A percentile compares a stretch with the other conserved stretches of the same genome.
Evolutionary conservation across 2,797 vertebrate genomes (phyloP).

Genomic region (Squalus acanthias): DNA sequence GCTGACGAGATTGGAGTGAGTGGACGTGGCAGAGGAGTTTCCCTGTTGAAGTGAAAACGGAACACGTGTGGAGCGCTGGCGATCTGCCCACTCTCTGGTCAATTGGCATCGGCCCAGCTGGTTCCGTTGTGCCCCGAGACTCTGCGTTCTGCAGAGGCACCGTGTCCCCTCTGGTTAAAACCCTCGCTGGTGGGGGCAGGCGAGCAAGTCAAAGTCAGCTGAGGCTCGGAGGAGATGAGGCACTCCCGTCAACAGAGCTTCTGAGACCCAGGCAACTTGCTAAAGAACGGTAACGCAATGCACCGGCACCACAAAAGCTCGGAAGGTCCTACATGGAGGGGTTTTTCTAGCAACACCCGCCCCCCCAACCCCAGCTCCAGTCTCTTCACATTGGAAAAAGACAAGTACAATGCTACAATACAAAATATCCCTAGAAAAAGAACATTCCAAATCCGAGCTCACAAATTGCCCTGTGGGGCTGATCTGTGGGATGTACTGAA

Average conservation of each 20-base stretch:
- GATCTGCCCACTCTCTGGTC: neutral
- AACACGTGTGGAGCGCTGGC: neutral
- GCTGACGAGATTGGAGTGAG: neutral
- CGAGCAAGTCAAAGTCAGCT: neutral
- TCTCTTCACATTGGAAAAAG: neutral
- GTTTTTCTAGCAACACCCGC: neutral
- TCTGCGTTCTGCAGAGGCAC: neutral
- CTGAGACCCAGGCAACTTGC: neutral
- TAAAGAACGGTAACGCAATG: neutral
- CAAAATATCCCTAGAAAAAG: slow-evolving; percentile 47
- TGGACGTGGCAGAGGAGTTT: neutral
- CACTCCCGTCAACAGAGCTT: neutral
- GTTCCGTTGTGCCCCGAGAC: neutral
- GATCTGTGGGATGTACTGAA: neutral
- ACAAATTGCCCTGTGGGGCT: slow-evolving; percentile 45
- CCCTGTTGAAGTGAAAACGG: neutral
- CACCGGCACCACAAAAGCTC: neutral
- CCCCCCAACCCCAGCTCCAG: neutral
- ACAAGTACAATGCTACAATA: slow-evolving; percentile 23
- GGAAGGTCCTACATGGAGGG: neutral
- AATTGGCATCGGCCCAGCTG: neutral
- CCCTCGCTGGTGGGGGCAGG: neutral
- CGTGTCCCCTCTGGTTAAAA: neutral
- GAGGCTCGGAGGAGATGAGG: neutral
- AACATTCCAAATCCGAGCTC: slow-evolving; percentile 53